Evolutionary conservation across 2,113 vertebrate genomes (phyloP).

Genomic region (Rallus limicola): DNA sequence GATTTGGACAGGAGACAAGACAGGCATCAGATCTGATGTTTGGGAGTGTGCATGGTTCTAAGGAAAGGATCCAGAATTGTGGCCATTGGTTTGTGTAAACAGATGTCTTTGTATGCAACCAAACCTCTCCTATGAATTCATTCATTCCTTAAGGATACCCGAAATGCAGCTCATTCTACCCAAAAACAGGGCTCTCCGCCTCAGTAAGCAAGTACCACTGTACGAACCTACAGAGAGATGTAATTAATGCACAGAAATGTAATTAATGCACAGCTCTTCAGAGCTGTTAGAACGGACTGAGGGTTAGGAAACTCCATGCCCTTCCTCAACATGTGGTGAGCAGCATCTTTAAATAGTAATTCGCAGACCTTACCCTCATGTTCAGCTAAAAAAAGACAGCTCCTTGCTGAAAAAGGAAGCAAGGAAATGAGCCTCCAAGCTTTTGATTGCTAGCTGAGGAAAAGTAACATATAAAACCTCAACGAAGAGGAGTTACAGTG

Average conservation of each 20-base stretch:
- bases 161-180: neutral
- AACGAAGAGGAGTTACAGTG: neutral
- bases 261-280: neutral
- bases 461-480: neutral
- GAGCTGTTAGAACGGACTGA: neutral
- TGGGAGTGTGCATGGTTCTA: neutral
- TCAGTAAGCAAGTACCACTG: neutral
- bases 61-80: neutral
- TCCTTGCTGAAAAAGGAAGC: slow-evolving; percentile 6
- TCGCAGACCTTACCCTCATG: neutral
- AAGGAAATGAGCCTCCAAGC: slow-evolving; percentile 4
- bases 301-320: neutral
- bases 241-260: neutral
- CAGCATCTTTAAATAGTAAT: slow-evolving; percentile 16
- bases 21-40: neutral
- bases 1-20: neutral
- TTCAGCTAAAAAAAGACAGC: slow-evolving; percentile 20
- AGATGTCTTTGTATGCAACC: neutral
- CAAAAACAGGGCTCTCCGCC: neutral
- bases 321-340: neutral
- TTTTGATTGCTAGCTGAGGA: neutral
- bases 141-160: neutral
- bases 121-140: neutral
- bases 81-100: neutral
- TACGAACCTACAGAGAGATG: neutral